These are phyloP conservation scores for Leptosomus discolor DNA, from an alignment of 2,113 vertebrate genomes.

Conservation along the genomic window DNA sequence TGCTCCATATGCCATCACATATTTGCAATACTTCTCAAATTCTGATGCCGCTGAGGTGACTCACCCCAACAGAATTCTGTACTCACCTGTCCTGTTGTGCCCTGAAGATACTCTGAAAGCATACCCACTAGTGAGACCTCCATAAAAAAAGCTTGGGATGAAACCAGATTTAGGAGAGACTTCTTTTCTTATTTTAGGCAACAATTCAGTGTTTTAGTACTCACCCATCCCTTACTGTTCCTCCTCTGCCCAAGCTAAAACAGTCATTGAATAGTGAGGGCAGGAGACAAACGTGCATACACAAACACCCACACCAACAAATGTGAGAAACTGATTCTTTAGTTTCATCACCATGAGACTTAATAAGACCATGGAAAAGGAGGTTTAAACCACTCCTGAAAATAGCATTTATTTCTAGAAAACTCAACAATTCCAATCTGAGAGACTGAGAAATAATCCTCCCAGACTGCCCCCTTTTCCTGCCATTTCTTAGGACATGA, in stretches of 20 bases:
- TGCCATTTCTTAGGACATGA: background rate
- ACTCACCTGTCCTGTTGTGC: background rate
- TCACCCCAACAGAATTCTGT: background rate
- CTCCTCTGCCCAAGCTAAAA: background rate
- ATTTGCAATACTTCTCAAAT: background rate
- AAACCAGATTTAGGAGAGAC: background rate
- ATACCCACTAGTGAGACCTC: background rate
- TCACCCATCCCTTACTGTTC: rapidly evolving
- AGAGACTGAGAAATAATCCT: background rate
- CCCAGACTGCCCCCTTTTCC: background rate
- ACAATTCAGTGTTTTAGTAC: background rate
- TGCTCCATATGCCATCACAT: background rate
- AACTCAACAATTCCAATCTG: background rate
- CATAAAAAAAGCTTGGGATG: background rate
- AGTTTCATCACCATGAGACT: background rate
- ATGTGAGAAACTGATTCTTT: background rate
- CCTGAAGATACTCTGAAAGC: background rate
- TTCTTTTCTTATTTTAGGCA: background rate
- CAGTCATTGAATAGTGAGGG: background rate
- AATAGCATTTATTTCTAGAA: background rate
- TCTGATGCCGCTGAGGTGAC: background rate
- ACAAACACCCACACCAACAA: background rate
- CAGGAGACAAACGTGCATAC: background rate
- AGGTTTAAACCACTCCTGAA: background rate
- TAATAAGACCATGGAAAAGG: background rate